These are phyloP conservation scores for Cyprinodon diabolis DNA, from an alignment of 2,797 vertebrate species.

Conservation along the genomic window DNA sequence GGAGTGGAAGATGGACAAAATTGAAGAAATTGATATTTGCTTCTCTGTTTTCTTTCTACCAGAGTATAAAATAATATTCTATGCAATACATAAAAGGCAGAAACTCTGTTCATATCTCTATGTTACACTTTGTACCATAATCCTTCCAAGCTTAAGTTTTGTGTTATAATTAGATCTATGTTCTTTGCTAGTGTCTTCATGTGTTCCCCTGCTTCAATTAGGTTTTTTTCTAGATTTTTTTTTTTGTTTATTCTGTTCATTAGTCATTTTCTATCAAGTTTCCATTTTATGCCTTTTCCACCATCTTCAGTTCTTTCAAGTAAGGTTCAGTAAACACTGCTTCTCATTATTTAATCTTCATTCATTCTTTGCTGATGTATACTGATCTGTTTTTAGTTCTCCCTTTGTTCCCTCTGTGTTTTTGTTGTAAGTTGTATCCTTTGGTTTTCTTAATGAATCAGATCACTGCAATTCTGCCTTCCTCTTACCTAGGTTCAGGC, in stretches of 20 bases:
- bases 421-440: neutral
- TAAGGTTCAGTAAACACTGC: neutral
- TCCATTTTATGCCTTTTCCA: neutral
- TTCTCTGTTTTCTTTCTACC: conserved; percentile 25
- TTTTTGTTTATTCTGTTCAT: neutral
- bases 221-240: neutral
- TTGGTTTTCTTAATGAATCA: neutral
- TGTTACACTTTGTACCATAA: neutral
- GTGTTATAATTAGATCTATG: neutral
- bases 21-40: conserved; percentile 49
- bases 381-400: neutral
- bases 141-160: neutral
- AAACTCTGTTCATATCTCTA: conserved; percentile 24
- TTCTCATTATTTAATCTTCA: neutral
- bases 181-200: neutral
- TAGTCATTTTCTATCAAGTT: neutral
- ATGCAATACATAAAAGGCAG: conserved; percentile 22
- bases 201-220: neutral
- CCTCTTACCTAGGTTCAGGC: no score
- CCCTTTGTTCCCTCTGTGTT: neutral
- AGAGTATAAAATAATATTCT: conserved; percentile 33
- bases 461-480: neutral
- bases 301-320: neutral
- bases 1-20: conserved; percentile 45
- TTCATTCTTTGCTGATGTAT: neutral